Conservation (phyloP, 2,888 invertebrate species). For the Agrotis segetum region DNA sequence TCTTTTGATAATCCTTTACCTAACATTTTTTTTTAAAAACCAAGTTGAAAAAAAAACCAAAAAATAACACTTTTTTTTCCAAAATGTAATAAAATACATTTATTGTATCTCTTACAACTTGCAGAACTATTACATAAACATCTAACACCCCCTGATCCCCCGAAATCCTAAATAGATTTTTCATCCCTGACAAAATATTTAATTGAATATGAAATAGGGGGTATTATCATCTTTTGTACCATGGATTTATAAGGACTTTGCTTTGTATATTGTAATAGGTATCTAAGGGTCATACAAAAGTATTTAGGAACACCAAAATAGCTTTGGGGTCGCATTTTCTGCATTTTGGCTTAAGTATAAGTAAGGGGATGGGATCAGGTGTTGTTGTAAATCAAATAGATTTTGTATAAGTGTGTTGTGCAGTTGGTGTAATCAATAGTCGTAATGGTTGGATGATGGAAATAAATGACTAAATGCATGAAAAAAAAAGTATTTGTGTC, state of each 20-base stretch:
- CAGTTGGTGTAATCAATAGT: conserved; percentile 29
- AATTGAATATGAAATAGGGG: conserved; percentile 93
- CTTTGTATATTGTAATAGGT: conserved; percentile 80
- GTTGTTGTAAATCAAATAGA: conserved; percentile 70
- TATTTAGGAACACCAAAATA: conserved; percentile 83
- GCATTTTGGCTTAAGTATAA: conserved; percentile 66
- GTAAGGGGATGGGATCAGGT: conserved; percentile 77
- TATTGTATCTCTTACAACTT: conserved; percentile 27
- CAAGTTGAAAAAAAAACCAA: background rate
- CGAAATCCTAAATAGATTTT: conserved; percentile 91
- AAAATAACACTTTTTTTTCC: background rate
- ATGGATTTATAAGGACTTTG: conserved; percentile 85
- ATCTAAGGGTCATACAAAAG: conserved; percentile 85
- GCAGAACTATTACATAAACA: conserved; percentile 63
- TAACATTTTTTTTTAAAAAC: too few species aligned
- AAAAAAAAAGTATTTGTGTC: background rate
- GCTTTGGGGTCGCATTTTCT: conserved; percentile 74
- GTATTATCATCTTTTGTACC: conserved; percentile 89
- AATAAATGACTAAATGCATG: background rate
- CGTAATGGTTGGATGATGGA: background rate
- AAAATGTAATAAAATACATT: background rate
- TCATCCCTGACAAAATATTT: conserved; percentile 91
- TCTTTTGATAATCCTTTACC: too few species aligned
- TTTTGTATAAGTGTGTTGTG: conserved; percentile 35
- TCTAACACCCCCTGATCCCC: conserved; percentile 72